These are phyloP conservation scores for Corythornis madagascariensis DNA, from an alignment of 2,113 vertebrate species.

Conservation along the genomic window DNA sequence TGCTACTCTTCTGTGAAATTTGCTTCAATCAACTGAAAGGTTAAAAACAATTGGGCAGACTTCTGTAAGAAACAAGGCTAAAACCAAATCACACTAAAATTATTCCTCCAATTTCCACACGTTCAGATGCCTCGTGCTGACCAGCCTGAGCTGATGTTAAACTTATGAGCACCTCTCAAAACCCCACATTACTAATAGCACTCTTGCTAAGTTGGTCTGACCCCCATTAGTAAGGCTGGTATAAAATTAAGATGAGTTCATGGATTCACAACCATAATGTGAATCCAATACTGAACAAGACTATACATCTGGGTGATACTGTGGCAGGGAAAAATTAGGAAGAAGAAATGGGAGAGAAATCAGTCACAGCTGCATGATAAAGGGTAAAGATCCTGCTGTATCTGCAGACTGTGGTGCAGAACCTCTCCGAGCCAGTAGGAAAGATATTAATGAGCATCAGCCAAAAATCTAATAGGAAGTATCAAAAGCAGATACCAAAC, in stretches of 20 bases:
- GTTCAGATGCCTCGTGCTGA: neutral
- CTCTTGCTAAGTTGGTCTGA: neutral
- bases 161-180: neutral
- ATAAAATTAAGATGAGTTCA: neutral
- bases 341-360: neutral
- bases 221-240: neutral
- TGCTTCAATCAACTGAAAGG: neutral
- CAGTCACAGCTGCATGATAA: neutral
- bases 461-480: slow-evolving; percentile 33
- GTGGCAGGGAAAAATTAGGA: neutral
- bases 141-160: neutral
- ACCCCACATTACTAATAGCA: accelerated
- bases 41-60: neutral
- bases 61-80: neutral
- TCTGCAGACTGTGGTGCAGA: neutral
- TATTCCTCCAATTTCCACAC: neutral
- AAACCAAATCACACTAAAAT: neutral
- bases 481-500: slow-evolving; percentile 6
- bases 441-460: slow-evolving; percentile 8
- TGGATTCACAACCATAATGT: neutral
- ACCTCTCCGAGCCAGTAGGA: neutral
- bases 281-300: neutral
- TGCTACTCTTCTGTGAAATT: neutral
- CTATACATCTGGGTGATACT: neutral
- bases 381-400: neutral